Evolutionary conservation across 2,888 invertebrate genomes (phyloP).

Genomic region (Nyleta sp.): DNA sequence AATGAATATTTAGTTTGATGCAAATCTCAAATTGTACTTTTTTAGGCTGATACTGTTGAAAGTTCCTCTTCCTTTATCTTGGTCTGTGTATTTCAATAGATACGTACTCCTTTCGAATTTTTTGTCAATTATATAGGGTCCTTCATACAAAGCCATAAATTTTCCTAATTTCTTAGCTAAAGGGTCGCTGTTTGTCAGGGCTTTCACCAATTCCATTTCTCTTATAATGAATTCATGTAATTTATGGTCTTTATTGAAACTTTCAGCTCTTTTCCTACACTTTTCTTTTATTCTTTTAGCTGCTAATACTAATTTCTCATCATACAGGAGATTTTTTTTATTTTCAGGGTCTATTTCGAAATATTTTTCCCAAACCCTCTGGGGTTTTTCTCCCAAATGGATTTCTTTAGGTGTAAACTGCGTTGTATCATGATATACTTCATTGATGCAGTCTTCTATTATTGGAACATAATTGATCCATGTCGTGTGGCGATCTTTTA

Average conservation of each 20-base stretch:
- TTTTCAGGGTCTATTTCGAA: background rate
- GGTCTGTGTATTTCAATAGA: too few species aligned
- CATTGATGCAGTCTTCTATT: constrained; percentile 4
- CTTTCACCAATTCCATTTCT: constrained; percentile 33
- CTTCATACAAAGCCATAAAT: constrained; percentile 50
- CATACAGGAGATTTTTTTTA: background rate
- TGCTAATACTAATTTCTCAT: background rate
- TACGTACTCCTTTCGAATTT: too few species aligned
- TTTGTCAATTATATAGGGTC: constrained; percentile 30
- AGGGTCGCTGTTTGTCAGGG: constrained; percentile 10
- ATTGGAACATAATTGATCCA: background rate
- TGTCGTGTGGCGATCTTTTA: background rate
- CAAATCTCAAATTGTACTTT: too few species aligned
- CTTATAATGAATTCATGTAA: background rate
- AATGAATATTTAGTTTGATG: too few species aligned
- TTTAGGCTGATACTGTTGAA: too few species aligned
- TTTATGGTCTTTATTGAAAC: constrained; percentile 7
- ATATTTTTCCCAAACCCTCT: constrained; percentile 5
- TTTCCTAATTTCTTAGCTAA: constrained; percentile 22
- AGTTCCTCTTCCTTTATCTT: too few species aligned
- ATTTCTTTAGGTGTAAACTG: constrained; percentile 7
- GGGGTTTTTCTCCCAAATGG: background rate
- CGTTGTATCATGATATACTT: background rate
- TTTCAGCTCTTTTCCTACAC: constrained; percentile 1
- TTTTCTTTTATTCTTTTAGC: constrained; percentile 10